These are phyloP conservation scores for Hypocryptadius cinnamomeus DNA, from an alignment of 2,113 vertebrate species.

Conservation along the genomic window DNA sequence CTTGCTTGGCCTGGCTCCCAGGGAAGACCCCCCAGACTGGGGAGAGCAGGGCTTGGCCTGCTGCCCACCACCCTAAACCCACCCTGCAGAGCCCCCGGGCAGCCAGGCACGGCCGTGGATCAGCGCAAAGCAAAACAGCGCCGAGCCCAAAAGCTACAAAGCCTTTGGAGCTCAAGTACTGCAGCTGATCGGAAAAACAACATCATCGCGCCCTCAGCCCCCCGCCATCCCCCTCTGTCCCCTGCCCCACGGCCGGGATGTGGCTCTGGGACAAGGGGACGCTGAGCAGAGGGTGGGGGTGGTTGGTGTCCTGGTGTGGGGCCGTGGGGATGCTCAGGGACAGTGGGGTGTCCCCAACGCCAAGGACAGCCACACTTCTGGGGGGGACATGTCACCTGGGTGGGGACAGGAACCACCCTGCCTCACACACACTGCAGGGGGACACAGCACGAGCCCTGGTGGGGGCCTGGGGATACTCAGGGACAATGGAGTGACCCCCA, in stretches of 20 bases:
- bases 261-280: neutral
- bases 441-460: neutral
- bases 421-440: neutral
- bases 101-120: neutral
- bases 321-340: neutral
- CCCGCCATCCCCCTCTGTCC: neutral
- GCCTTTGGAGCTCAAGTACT: neutral
- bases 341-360: rapidly evolving
- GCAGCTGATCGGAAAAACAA: neutral
- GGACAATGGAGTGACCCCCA: neutral
- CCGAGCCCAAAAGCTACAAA: neutral
- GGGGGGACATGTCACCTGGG: neutral
- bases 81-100: neutral
- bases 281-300: rapidly evolving
- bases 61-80: neutral
- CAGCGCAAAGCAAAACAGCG: neutral
- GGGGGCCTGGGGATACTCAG: neutral
- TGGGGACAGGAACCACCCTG: neutral
- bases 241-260: neutral
- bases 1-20: too few species aligned
- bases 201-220: neutral
- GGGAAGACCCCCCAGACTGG: neutral
- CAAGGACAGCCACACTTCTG: neutral
- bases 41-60: neutral
- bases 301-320: rapidly evolving